These are phyloP conservation scores for Vultur gryphus DNA, from an alignment of 2,797 vertebrate species.

Conservation along the genomic window DNA sequence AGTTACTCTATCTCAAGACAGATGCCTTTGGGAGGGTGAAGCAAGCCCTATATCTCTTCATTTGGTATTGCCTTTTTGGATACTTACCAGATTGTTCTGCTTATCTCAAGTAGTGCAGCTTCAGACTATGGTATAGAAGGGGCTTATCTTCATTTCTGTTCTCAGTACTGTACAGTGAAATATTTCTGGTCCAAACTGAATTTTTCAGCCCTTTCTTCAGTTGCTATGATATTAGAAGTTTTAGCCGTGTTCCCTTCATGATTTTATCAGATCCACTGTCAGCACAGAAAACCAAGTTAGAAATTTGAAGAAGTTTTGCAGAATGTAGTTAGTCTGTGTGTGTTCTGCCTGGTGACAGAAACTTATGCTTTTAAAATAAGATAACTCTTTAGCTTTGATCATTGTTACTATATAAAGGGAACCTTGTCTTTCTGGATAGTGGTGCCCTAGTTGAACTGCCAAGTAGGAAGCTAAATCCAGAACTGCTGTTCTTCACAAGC, in stretches of 20 bases:
- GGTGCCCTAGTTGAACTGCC: not conserved
- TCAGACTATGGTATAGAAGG: not conserved
- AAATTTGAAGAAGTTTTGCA: not conserved
- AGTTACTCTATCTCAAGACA: constrained; percentile 7
- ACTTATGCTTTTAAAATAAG: not conserved
- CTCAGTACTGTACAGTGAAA: not conserved
- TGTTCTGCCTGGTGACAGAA: not conserved
- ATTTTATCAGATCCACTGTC: not conserved
- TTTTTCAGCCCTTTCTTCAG: not conserved
- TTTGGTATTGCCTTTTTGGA: constrained; percentile 24
- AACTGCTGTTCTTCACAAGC: not conserved
- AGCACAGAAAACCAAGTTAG: not conserved
- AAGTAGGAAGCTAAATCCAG: not conserved
- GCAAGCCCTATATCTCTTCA: not conserved
- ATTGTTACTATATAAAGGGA: not conserved
- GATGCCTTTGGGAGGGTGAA: not conserved
- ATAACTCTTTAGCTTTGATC: not conserved
- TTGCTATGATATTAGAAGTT: not conserved
- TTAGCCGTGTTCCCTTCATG: not conserved
- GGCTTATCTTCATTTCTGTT: not conserved
- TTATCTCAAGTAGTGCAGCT: constrained; percentile 46
- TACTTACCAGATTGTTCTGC: not conserved
- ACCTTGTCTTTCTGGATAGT: not conserved
- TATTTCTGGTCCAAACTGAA: not conserved
- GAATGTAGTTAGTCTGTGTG: not conserved